Conservation (phyloP, 2,888 invertebrate genomes). For the Alloplasta piceator region DNA sequence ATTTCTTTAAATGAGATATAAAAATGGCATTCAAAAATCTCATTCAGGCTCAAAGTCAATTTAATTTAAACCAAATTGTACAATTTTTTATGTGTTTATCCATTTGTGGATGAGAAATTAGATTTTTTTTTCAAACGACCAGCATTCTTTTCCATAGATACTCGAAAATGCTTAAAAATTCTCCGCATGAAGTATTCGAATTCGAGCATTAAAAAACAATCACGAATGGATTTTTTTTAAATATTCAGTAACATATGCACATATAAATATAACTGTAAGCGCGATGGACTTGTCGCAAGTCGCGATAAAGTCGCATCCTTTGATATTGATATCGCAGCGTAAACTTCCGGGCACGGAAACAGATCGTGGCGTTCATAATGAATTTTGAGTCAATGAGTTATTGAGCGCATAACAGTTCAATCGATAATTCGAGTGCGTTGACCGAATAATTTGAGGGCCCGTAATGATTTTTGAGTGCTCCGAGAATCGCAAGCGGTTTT, state of each 20-base stretch:
- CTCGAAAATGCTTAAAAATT: no score
- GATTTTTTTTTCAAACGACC: no score
- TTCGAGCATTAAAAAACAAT: no score
- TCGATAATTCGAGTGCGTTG: background rate
- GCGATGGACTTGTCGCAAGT: background rate
- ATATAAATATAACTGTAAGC: background rate
- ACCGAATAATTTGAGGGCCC: background rate
- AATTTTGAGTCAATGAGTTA: no score
- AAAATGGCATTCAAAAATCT: background rate
- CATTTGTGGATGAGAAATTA: no score
- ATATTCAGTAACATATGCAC: background rate
- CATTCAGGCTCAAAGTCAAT: no score
- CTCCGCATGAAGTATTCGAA: no score
- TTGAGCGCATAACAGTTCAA: background rate
- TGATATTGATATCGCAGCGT: slow-evolving; percentile 73
- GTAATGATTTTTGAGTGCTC: background rate
- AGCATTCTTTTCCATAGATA: no score
- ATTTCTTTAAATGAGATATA: background rate
- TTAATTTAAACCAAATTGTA: no score
- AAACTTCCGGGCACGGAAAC: slow-evolving; percentile 69
- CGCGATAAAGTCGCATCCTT: slow-evolving; percentile 72
- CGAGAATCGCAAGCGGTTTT: background rate
- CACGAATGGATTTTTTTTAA: background rate
- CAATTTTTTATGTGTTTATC: no score
- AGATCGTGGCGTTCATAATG: background rate